These are phyloP conservation scores for Tiliacea aurago DNA, from an alignment of 2,888 invertebrate species.

Conservation along the genomic window DNA sequence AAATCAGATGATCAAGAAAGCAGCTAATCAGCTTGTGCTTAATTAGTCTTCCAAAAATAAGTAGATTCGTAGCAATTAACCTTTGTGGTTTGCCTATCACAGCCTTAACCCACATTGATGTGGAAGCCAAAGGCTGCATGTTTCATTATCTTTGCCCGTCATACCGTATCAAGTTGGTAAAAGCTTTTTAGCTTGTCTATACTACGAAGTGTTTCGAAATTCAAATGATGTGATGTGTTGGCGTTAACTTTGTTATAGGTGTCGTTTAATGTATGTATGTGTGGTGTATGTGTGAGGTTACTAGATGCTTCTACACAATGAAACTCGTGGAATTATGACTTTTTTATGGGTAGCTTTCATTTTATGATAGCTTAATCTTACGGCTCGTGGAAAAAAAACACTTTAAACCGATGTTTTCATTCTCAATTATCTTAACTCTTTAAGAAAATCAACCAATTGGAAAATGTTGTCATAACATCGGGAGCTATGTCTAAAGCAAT, in stretches of 20 bases:
- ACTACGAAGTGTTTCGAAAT: constrained; percentile 47
- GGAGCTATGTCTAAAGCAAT: not conserved
- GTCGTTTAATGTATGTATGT: constrained; percentile 9
- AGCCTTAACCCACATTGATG: constrained; percentile 58
- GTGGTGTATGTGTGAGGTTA: not conserved
- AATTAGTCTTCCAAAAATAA: constrained; percentile 39
- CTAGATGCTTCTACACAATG: not conserved
- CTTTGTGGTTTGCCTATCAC: constrained; percentile 42
- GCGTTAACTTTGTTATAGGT: constrained; percentile 9
- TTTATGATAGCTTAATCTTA: not conserved
- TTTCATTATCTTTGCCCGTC: constrained; percentile 55
- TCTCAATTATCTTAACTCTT: not conserved
- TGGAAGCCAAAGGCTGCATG: constrained; percentile 52
- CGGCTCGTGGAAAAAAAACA: not conserved
- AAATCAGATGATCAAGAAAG: constrained; percentile 18
- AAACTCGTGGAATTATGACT: not conserved
- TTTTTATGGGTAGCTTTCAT: constrained; percentile 5
- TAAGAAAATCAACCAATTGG: not conserved
- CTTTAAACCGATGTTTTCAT: no score
- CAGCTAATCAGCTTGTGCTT: constrained; percentile 16
- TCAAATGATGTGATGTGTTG: constrained; percentile 24
- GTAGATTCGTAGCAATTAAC: constrained; percentile 44
- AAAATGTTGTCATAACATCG: not conserved
- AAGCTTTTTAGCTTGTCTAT: constrained; percentile 55
- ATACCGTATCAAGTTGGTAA: constrained; percentile 45